phyloP scores from a whole-genome alignment of 23 tunicate genomes.

The Styela plicata region DNA sequence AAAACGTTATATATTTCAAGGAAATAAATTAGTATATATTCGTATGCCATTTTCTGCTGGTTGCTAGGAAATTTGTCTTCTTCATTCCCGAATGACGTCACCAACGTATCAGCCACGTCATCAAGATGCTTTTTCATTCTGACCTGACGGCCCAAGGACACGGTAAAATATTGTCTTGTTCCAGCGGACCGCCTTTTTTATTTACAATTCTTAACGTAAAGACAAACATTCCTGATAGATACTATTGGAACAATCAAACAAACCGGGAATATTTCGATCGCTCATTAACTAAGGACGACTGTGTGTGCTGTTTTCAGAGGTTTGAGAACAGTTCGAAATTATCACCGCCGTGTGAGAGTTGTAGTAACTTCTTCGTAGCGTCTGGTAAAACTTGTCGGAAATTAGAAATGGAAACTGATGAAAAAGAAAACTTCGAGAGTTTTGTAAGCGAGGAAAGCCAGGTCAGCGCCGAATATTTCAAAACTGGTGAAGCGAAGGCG shows the following conservation, averaged over 20 bases:
- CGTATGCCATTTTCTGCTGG: too few relatives aligned
- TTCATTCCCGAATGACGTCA: too few relatives aligned
- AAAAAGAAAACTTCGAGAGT: neutral
- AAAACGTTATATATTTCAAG: too few relatives aligned
- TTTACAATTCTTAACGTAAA: neutral
- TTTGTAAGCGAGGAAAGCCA: neutral
- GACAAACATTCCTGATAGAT: neutral
- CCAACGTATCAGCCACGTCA: too few relatives aligned
- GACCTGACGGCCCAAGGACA: conserved; percentile 1
- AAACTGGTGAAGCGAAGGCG: neutral
- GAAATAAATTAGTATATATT: too few relatives aligned
- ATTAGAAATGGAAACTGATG: neutral
- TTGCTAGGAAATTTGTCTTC: too few relatives aligned
- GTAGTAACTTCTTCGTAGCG: neutral
- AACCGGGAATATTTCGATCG: neutral
- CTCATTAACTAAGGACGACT: neutral
- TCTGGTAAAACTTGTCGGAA: too few relatives aligned
- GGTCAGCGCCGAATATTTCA: neutral
- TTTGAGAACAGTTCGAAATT: neutral
- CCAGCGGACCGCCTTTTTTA: neutral
- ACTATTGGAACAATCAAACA: neutral
- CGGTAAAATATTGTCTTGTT: neutral
- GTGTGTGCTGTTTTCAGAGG: neutral
- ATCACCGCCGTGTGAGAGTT: neutral
- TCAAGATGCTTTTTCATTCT: neutral